Percentiles rank a stretch among this genome's conserved stretches.
These are phyloP conservation scores for Zygogramma bicolorata DNA, from an alignment of 2,888 invertebrate species.

Conservation along the genomic window DNA sequence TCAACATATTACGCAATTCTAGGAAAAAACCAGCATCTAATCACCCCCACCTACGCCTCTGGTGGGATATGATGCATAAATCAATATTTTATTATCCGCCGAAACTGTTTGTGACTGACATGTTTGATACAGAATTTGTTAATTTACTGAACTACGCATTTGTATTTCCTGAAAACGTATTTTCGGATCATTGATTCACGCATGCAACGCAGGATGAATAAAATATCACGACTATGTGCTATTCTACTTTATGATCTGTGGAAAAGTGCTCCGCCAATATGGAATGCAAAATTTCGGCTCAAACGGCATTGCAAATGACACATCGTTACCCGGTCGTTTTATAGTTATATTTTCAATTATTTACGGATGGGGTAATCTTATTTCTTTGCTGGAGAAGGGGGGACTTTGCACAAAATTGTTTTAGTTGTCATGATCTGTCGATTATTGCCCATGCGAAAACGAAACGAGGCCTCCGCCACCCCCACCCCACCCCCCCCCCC, in stretches of 20 bases:
- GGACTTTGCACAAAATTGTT: not conserved
- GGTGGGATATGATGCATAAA: constrained; percentile 55
- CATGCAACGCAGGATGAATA: constrained; percentile 62
- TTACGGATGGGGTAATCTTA: not conserved
- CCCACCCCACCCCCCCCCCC: too few relatives aligned
- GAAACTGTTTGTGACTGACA: constrained; percentile 58
- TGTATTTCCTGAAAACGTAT: constrained; percentile 58
- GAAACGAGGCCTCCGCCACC: too few relatives aligned
- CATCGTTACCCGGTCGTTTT: constrained; percentile 30
- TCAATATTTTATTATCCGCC: constrained; percentile 63
- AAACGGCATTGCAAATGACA: constrained; percentile 59
- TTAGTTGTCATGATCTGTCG: not conserved
- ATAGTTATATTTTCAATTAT: constrained; percentile 25
- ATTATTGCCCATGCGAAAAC: too few relatives aligned
- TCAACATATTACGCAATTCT: too few relatives aligned
- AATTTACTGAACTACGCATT: constrained; percentile 56
- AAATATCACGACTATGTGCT: constrained; percentile 61
- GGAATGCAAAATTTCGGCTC: constrained; percentile 61
- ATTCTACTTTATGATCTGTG: constrained; percentile 62
- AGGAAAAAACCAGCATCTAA: not conserved
- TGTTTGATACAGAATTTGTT: constrained; percentile 59
- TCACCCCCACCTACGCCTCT: constrained; percentile 41
- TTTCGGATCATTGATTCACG: constrained; percentile 63
- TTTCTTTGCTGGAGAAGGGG: not conserved
- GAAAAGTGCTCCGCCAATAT: constrained; percentile 61